These are phyloP conservation scores for Metallyticus violacea DNA, from an alignment of 2,888 invertebrate genomes.

Conservation along the genomic window DNA sequence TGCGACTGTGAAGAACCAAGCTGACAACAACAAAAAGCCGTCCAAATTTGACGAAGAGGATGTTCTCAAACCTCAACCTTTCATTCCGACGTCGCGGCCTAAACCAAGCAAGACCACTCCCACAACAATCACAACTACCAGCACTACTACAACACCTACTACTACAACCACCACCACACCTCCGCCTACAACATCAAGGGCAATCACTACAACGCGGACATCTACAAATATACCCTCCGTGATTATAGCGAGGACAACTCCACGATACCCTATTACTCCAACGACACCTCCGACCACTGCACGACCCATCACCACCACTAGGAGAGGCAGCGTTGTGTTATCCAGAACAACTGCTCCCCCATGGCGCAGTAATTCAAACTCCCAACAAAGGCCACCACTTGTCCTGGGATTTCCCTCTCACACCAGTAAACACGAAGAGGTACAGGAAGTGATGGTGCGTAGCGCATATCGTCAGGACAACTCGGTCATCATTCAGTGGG, in stretches of 20 bases:
- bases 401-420: constrained; percentile 53
- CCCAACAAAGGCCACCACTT: constrained; percentile 62
- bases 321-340: constrained; percentile 37
- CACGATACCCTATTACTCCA: constrained; percentile 45
- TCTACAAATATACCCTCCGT: constrained; percentile 42
- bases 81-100: constrained; percentile 36
- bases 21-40: constrained; percentile 43
- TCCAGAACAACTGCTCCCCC: constrained; percentile 39
- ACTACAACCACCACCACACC: constrained; percentile 40
- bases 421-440: constrained; percentile 48
- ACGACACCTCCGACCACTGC: constrained; percentile 38
- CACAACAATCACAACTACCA: background rate
- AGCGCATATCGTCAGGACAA: constrained; percentile 83
- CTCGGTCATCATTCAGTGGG: constrained; percentile 89
- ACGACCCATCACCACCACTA: constrained; percentile 40
- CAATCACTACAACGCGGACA: constrained; percentile 42
- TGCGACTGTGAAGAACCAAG: constrained; percentile 54
- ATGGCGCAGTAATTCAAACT: constrained; percentile 1
- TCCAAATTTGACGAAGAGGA: constrained; percentile 31
- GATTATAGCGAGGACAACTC: constrained; percentile 29
- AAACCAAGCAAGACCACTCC: background rate
- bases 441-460: constrained; percentile 78
- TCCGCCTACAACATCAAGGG: constrained; percentile 45
- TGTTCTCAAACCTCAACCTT: constrained; percentile 34
- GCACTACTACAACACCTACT: constrained; percentile 36